Evolutionary conservation across 2,113 vertebrate species (phyloP), one percentile per base, ranked within the genome.

Genomic region (Ceyx margarethae): DNA sequence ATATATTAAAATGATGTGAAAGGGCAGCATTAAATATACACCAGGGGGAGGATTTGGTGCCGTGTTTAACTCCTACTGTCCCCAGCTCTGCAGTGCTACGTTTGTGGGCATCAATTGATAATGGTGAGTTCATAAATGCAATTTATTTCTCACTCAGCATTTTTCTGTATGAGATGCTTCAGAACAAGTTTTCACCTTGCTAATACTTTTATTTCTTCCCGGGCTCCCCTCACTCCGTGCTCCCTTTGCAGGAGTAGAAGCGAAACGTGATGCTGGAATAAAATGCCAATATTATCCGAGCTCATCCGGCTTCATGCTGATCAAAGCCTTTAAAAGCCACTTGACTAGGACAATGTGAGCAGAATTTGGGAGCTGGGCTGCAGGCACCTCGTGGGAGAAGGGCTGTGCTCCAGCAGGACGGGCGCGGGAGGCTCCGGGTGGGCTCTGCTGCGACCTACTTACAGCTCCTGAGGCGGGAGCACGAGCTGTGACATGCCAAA

Each of bases 231-330:
- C 21, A 42, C 5, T 7, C 61, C 11, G 12, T 14, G 46, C 64
- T 46, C 19, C 43, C 21, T 25, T 16, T 23, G 43, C 13, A 26
- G 11, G 26, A 33, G 54, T 3, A 9, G 29, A 53, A 23, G n/a
- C 2, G 3, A 5, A 7, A 25, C 15, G 3, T 0, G 13, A 29
- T 2, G 14, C 29, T 6, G 31, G 42, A 71, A 23, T 5, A 17
- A 84, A 84, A 45, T 1, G 25, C 33, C 5, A 10, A 1, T 19
- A 8, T 26, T 58, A 12, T 4, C 43, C 4, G 57, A 61, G 33
- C 13, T 75, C 33, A 6, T 10, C 64, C 33, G 26, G 7, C 45
- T 67, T 69, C 37, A 22, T 29, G 16, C 12, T 8, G 13, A 78
- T 28, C 10, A 28, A 71, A 65, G 18, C 61, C 29, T 81, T 81